phyloP scores from a whole-genome alignment of 2,797 vertebrate species.

The Coregonus suidteri region DNA sequence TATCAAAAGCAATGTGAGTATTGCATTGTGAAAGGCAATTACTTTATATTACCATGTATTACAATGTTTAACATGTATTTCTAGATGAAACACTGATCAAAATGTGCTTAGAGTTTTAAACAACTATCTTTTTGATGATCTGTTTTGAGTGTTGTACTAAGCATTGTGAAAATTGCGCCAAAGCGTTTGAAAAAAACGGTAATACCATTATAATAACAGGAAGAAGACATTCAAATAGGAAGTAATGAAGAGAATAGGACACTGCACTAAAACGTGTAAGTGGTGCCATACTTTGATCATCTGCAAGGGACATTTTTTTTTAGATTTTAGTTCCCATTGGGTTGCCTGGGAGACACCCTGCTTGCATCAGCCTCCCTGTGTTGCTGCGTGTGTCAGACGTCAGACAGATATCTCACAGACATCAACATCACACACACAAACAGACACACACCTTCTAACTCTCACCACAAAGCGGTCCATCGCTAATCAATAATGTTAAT shows the following conservation, averaged over 20 bases:
- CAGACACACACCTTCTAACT: constrained; percentile 21
- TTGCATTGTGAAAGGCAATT: too few species aligned
- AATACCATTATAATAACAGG: not conserved
- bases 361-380: constrained; percentile 6
- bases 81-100: too few species aligned
- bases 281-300: not conserved
- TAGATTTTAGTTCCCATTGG: not conserved
- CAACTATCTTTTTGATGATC: too few species aligned
- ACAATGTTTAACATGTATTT: too few species aligned
- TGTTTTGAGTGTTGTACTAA: too few species aligned
- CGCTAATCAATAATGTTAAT: constrained; percentile 5
- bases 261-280: not conserved
- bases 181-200: too few species aligned
- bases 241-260: too few species aligned
- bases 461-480: not conserved
- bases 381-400: constrained; percentile 20
- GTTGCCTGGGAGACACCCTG: constrained; percentile 46
- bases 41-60: too few species aligned
- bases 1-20: too few species aligned
- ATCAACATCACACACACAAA: constrained; percentile 13
- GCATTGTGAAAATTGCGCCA: too few species aligned
- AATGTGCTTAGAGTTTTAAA: too few species aligned
- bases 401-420: constrained; percentile 20
- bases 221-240: not conserved
- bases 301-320: not conserved